A percentile compares a stretch with the other conserved stretches of the same genome.
Evolutionary conservation across 2,113 vertebrate species (phyloP).

Genomic region (Progne subis): DNA sequence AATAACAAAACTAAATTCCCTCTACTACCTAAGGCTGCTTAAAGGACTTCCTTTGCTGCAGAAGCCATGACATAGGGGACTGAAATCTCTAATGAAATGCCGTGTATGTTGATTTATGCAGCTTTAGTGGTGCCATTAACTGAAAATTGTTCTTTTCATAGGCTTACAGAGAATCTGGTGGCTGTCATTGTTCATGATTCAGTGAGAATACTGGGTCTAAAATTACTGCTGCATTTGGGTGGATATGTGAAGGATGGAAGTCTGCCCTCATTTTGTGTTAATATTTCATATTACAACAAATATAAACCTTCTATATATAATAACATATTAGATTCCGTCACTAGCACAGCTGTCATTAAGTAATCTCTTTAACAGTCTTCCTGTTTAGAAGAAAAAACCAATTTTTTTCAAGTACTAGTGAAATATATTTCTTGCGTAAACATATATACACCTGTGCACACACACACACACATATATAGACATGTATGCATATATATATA

Average conservation of each 20-base stretch:
- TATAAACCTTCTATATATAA: conserved; percentile 10
- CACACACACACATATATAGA: neutral
- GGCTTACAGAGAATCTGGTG: conserved; percentile 33
- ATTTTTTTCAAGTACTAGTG: conserved; percentile 49
- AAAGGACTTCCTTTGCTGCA: conserved; percentile 42
- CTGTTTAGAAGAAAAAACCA: neutral
- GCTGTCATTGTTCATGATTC: conserved; percentile 40
- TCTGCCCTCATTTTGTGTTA: neutral
- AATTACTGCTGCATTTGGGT: neutral
- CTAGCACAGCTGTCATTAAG: neutral
- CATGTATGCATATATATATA: neutral
- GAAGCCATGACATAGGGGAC: conserved; percentile 9
- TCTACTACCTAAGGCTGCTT: conserved; percentile 32
- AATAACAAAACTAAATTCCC: conserved; percentile 58
- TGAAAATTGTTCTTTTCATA: conserved; percentile 55
- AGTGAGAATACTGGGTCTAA: neutral
- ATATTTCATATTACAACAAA: conserved; percentile 37
- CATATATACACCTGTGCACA: neutral
- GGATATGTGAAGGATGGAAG: neutral
- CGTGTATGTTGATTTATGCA: conserved; percentile 29
- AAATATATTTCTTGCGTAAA: conserved; percentile 8
- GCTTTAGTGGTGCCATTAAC: conserved; percentile 56
- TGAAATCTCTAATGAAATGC: conserved; percentile 55
- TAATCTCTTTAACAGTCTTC: neutral
- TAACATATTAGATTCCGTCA: conserved; percentile 2